A percentile compares a stretch with the other conserved stretches of the same genome.
These are phyloP conservation scores for Camponotus pennsylvanicus DNA, from an alignment of 1,140 invertebrate species.

Conservation along the genomic window DNA sequence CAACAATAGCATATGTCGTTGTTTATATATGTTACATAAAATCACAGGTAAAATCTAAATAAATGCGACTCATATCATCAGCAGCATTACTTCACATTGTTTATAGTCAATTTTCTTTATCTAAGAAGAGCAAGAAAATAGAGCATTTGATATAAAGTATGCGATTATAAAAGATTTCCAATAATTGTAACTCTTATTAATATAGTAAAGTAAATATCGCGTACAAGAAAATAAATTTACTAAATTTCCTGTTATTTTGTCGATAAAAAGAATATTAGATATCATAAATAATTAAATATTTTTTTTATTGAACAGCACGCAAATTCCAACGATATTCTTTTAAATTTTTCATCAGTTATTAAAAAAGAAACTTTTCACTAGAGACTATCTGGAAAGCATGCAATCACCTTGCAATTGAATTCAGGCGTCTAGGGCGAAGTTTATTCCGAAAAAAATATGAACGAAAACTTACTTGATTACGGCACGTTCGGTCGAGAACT, in stretches of 20 bases:
- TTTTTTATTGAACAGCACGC: background rate
- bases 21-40: background rate
- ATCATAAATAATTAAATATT: background rate
- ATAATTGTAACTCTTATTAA: conserved; percentile 15
- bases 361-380: conserved; percentile 14
- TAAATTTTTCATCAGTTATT: conserved; percentile 1
- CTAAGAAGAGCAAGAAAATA: conserved; percentile 7
- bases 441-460: conserved; percentile 45
- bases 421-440: conserved; percentile 8
- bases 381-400: background rate
- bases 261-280: conserved; percentile 11
- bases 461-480: conserved; percentile 52
- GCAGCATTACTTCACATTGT: background rate
- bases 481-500: conserved; percentile 19
- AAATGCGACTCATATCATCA: conserved; percentile 6
- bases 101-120: conserved; percentile 30
- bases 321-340: background rate
- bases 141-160: conserved; percentile 1
- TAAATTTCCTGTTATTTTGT: background rate
- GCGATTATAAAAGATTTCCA: conserved; percentile 13
- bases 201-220: background rate
- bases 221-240: background rate
- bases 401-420: conserved; percentile 46
- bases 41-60: background rate
- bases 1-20: background rate